Evolutionary conservation across 2,888 invertebrate species (phyloP).

Genomic region (Psylliodes chrysocephalus): DNA sequence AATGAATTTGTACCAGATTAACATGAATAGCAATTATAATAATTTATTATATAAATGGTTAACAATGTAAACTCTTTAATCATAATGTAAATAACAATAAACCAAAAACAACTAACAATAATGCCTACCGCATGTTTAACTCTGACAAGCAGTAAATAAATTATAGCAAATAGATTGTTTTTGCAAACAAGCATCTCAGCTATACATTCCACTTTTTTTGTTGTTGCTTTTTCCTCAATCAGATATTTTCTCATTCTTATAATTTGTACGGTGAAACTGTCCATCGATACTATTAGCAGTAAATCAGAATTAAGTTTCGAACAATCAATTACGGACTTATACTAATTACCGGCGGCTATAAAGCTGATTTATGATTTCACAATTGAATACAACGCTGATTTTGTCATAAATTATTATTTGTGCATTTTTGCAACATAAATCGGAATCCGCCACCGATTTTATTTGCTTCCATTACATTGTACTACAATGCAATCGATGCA

Average conservation of each 20-base stretch:
- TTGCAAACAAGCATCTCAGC: constrained; percentile 24
- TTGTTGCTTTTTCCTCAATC: not conserved
- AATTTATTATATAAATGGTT: too few species aligned
- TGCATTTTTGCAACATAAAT: constrained; percentile 49
- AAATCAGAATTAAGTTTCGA: constrained; percentile 59
- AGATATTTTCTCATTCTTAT: not conserved
- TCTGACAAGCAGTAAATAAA: constrained; percentile 21
- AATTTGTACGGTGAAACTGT: not conserved
- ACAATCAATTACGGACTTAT: constrained; percentile 59
- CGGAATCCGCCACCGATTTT: constrained; percentile 47
- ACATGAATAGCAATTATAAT: too few species aligned
- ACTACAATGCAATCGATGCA: constrained; percentile 38
- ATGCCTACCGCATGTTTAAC: not conserved
- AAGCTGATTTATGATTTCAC: constrained; percentile 58
- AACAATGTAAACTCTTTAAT: too few species aligned
- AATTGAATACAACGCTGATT: constrained; percentile 57
- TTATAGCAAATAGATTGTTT: constrained; percentile 28
- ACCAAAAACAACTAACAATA: not conserved
- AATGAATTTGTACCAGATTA: too few species aligned
- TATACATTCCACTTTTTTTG: not conserved
- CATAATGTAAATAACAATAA: too few species aligned
- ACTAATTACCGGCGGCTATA: constrained; percentile 59
- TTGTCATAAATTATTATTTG: constrained; percentile 57
- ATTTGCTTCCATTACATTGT: constrained; percentile 42
- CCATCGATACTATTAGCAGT: constrained; percentile 37